Evolutionary conservation across 2,797 vertebrate species (phyloP), one percentile per base, ranked within the genome.

Genomic region (Calcarius lapponicus): DNA sequence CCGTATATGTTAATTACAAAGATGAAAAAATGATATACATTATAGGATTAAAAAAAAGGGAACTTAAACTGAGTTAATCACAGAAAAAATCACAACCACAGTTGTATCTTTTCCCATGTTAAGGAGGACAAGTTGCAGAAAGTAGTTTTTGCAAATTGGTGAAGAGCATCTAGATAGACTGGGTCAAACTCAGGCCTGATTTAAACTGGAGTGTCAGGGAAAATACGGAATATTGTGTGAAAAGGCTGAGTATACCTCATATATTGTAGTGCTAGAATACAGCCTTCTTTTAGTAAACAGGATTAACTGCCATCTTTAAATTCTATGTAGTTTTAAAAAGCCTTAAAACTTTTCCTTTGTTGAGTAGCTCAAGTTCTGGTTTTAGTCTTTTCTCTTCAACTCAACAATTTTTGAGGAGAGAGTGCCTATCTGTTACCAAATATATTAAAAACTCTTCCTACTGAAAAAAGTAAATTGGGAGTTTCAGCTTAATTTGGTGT

Each of bases 331-430:
- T 51, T 83, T 80, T 43, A 19, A 76, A 95, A 93, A 94, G n/a
- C 34, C 12, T 25, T 88, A 60, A 58, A 67, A 90, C 22, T 25
- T 73, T 90, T 61, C 38, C 40, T 93, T 61, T 92, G 36, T 75
- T 67, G 95, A 91, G 28, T 88, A 88, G 54, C 71, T 97, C 31
- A 74, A 82, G 67, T 88, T 95, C 57, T 91, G 83, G 28, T 57
- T 58, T 91, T 83, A 72, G 78, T 96, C 42, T 54, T 95, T 95
- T 96, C 71, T 94, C 43, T 95, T 96, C 56, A 79, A 85, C 56
- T 91, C 76, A 80, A 87, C 85, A 92, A 5, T 94, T 96, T 95
- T 95, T 94, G 58, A 93, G 45, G 17, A 43, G 11, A 64, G 73
- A 92, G 54, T 92, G 65, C 24, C 4, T 92, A 62, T 95, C 67